These are phyloP conservation scores for Lasioglossum vierecki DNA, from an alignment of 2,888 invertebrate species.

Conservation along the genomic window DNA sequence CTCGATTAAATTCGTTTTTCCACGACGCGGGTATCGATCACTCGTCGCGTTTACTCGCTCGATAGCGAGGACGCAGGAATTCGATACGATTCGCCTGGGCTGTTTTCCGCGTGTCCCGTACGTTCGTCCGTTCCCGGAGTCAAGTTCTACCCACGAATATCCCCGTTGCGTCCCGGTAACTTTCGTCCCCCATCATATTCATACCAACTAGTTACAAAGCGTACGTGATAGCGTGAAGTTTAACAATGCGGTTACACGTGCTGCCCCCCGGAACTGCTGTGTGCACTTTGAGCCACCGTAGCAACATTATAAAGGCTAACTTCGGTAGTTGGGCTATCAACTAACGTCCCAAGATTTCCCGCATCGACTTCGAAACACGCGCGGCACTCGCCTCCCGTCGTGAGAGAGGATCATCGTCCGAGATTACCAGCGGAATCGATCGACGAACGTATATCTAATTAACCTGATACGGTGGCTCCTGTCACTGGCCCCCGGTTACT, in stretches of 20 bases:
- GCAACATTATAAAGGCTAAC: constrained; percentile 47
- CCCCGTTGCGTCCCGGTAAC: constrained; percentile 33
- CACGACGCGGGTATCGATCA: constrained; percentile 5
- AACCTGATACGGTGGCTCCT: not conserved
- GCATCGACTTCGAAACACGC: constrained; percentile 26
- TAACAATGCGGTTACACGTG: constrained; percentile 64
- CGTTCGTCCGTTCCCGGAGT: constrained; percentile 3
- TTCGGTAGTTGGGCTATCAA: constrained; percentile 20
- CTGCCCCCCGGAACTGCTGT: constrained; percentile 34
- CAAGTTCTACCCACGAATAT: constrained; percentile 43
- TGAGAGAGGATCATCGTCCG: not conserved
- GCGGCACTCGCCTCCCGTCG: not conserved
- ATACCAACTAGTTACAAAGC: constrained; percentile 29
- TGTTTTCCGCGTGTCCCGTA: not conserved
- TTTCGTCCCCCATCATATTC: constrained; percentile 39
- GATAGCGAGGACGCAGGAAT: constrained; percentile 1
- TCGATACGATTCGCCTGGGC: not conserved
- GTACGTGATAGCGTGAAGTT: constrained; percentile 52
- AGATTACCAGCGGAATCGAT: not conserved
- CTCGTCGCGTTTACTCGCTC: not conserved
- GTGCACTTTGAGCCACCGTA: constrained; percentile 43
- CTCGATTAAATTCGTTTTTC: constrained; percentile 38
- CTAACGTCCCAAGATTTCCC: constrained; percentile 43
- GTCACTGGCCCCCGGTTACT: not conserved
- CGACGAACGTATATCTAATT: not conserved